Evolutionary conservation across 2,888 invertebrate genomes (phyloP).

Genomic region (Drosophila greeni): DNA sequence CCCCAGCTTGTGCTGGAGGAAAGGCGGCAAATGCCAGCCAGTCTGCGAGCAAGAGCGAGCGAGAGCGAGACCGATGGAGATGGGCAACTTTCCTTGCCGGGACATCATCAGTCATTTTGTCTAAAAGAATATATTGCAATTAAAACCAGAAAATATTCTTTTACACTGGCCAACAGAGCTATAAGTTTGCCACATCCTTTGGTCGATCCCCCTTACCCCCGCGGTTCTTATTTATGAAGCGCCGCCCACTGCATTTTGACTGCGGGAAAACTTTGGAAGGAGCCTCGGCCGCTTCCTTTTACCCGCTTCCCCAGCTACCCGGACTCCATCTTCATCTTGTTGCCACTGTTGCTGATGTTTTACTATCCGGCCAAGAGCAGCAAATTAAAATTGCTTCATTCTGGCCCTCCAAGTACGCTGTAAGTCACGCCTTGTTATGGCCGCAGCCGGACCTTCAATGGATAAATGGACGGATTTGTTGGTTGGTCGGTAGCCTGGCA

Average conservation of each 20-base stretch:
- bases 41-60: neutral
- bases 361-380: slow-evolving; percentile 57
- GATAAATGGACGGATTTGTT: slow-evolving; percentile 47
- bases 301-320: too few species aligned
- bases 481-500: slow-evolving; percentile 20
- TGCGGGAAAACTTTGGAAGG: slow-evolving; percentile 46
- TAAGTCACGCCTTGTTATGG: slow-evolving; percentile 59
- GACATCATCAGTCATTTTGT: slow-evolving; percentile 74
- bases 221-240: slow-evolving; percentile 62
- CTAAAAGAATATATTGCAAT: slow-evolving; percentile 74
- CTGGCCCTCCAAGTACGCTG: slow-evolving; percentile 45
- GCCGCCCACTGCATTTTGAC: slow-evolving; percentile 66
- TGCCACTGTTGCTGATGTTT: slow-evolving; percentile 63
- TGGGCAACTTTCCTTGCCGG: slow-evolving; percentile 35
- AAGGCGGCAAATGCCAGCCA: slow-evolving; percentile 10
- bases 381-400: slow-evolving; percentile 71
- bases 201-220: slow-evolving; percentile 2
- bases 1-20: slow-evolving; percentile 46
- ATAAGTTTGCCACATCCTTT: slow-evolving; percentile 36
- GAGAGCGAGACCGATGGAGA: neutral
- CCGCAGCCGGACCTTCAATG: slow-evolving; percentile 43
- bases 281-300: neutral
- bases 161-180: slow-evolving; percentile 56
- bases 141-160: slow-evolving; percentile 73
- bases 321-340: slow-evolving; percentile 29